phyloP scores from a whole-genome alignment of 2,888 invertebrate species.

The Anorthoa munda region DNA sequence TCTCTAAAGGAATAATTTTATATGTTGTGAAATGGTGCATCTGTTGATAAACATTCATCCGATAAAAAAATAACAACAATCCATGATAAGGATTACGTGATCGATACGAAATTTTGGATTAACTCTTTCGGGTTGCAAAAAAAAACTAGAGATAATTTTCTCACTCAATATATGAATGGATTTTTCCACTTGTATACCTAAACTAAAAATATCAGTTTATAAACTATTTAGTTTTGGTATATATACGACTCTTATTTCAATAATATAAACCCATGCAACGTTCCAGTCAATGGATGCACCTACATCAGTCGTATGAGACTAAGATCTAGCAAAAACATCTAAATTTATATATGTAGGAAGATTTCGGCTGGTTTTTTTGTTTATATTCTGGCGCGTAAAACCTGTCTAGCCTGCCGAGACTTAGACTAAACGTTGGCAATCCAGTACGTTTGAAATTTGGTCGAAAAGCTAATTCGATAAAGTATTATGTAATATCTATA shows the following conservation, averaged over 20 bases:
- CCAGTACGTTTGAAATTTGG: slow-evolving; percentile 68
- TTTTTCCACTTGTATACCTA: not conserved
- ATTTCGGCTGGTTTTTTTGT: slow-evolving; percentile 75
- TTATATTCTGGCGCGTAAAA: slow-evolving; percentile 79
- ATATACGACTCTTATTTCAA: not conserved
- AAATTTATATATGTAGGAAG: slow-evolving; percentile 70
- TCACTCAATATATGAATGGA: not conserved
- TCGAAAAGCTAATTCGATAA: slow-evolving; percentile 36
- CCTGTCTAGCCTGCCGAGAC: slow-evolving; percentile 76
- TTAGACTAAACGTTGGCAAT: slow-evolving; percentile 67
- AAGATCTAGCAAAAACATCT: slow-evolving; percentile 71
- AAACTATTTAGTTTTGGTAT: not conserved
- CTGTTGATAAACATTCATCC: not conserved
- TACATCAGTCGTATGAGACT: slow-evolving; percentile 55
- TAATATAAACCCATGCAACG: slow-evolving; percentile 1
- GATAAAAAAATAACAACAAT: not conserved
- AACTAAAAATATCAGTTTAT: not conserved
- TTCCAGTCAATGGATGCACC: slow-evolving; percentile 54
- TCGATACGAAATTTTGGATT: not conserved
- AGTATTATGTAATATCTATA: slow-evolving; percentile 1
- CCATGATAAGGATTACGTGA: not conserved
- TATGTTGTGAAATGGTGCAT: slow-evolving; percentile 5
- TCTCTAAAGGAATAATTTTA: not conserved
- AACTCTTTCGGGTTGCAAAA: not conserved
- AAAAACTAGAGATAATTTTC: not conserved